A percentile compares a stretch with the other conserved stretches of the same genome.
Conservation (phyloP, 2,888 invertebrate species). For the Endotricha flammealis region DNA sequence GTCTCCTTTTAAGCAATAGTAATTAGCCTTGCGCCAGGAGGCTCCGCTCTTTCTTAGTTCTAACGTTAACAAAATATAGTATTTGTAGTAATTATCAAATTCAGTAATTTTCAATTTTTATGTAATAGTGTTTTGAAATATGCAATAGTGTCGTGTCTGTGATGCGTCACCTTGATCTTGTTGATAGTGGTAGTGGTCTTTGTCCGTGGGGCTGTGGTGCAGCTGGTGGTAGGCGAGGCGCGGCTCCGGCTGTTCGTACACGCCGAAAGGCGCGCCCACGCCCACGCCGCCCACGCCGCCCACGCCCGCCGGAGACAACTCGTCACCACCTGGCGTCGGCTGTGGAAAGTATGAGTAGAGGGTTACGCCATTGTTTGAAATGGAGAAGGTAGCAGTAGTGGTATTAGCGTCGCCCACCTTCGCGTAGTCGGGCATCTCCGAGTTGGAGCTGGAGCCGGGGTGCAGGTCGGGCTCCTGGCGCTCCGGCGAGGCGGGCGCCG, state of each 20-base stretch:
- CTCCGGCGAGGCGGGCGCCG: constrained; percentile 40
- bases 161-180: constrained; percentile 45
- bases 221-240: constrained; percentile 28
- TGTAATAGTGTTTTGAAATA: too few relatives aligned
- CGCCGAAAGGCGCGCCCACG: not conserved
- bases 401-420: constrained; percentile 38
- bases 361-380: not conserved
- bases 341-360: constrained; percentile 12
- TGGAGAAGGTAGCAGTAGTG: not conserved
- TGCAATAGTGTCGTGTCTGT: not conserved
- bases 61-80: too few relatives aligned
- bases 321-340: constrained; percentile 30
- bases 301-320: constrained; percentile 42
- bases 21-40: too few relatives aligned
- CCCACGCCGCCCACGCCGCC: constrained; percentile 8
- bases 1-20: too few relatives aligned
- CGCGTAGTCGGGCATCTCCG: constrained; percentile 57
- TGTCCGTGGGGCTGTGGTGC: constrained; percentile 29
- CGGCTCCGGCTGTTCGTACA: constrained; percentile 17
- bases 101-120: too few relatives aligned
- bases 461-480: constrained; percentile 44
- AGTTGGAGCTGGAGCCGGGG: constrained; percentile 45
- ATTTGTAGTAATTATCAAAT: too few relatives aligned
- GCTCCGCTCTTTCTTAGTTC: too few relatives aligned
- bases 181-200: constrained; percentile 51